Evolutionary conservation across 2,888 invertebrate genomes (phyloP).

Genomic region (Meiosimyza decipiens): DNA sequence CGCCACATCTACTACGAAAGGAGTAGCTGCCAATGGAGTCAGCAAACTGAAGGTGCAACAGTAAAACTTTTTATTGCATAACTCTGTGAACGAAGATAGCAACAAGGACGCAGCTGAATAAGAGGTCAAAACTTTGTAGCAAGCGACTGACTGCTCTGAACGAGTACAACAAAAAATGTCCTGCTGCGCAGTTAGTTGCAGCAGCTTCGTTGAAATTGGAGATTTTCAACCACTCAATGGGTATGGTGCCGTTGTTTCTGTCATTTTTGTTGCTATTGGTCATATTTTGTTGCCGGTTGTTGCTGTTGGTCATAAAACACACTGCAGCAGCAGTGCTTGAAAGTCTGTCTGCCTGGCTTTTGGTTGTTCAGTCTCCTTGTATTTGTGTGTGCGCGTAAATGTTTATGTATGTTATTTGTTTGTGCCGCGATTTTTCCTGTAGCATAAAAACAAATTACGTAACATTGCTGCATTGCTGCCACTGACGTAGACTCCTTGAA

Average conservation of each 20-base stretch:
- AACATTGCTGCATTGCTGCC: no score
- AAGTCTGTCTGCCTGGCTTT: no score
- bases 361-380: no score
- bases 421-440: conserved; percentile 2
- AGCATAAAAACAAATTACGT: neutral
- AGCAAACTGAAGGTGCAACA: conserved; percentile 3
- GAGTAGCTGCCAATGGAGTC: neutral
- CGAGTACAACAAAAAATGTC: no score
- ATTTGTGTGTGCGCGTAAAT: neutral
- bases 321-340: conserved; percentile 31
- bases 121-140: neutral
- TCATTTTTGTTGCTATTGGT: conserved; percentile 48
- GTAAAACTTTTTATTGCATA: conserved; percentile 16
- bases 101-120: conserved; percentile 4
- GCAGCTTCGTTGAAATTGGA: neutral
- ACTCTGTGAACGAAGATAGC: conserved; percentile 46
- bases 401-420: conserved; percentile 1
- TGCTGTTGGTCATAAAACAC: conserved; percentile 30
- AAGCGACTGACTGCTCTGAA: neutral
- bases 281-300: conserved; percentile 31
- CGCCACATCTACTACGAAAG: neutral
- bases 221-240: conserved; percentile 7
- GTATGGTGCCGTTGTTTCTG: conserved; percentile 31
- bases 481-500: no score
- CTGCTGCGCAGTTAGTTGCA: neutral